Base-by-base conservation (phyloP, 2,888 invertebrate genomes). In the Brenthis daphne region DNA sequence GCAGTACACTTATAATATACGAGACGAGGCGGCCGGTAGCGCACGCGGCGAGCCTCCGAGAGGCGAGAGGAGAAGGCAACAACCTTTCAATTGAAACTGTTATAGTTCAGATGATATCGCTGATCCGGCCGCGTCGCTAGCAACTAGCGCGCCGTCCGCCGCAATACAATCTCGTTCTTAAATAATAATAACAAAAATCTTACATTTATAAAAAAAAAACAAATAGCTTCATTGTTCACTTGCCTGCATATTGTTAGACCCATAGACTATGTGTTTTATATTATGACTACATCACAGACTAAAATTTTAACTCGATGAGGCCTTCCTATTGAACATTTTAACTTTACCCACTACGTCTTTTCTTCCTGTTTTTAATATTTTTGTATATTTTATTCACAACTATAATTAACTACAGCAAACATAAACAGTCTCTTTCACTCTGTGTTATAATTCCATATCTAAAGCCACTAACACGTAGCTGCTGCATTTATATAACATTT, bases 41-140 rank as follows among this genome's bases (percentile, higher is more conserved):
- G 60, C 60, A 60, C 56, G 37, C 47, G 43, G 48, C 33, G 57
- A 29, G 24, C 57, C 29, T 24, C 16, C 57, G 24, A 60, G 60
- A 54, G 54, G 47, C 57, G 24, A 60, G 60, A 54, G 54, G 47
- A 65, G 57, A 68, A 57, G 69, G 57, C 66, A 67, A 67, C 66
- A 70, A 70, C 66, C 69, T 70, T 58, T 70, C 57, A 64, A 58
- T 70, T 47, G 69, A 64, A 54, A 70, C 66, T 66, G 61, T 61
- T 66, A 66, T 60, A 66, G 66, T 66, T 66, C 58, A 66, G 54
- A 60, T 66, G 60, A 60, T 58, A 65, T 60, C 60, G 50, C 50
- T 50, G 60, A 66, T 66, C 47, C 58, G n/a, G 47, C 50, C 57
- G 50, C 37, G n/a, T 12, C 43, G 64, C 57, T 51, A 57, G 51